Evolutionary conservation across 2,888 invertebrate species (phyloP).

Genomic region (Bedellia somnulentella): DNA sequence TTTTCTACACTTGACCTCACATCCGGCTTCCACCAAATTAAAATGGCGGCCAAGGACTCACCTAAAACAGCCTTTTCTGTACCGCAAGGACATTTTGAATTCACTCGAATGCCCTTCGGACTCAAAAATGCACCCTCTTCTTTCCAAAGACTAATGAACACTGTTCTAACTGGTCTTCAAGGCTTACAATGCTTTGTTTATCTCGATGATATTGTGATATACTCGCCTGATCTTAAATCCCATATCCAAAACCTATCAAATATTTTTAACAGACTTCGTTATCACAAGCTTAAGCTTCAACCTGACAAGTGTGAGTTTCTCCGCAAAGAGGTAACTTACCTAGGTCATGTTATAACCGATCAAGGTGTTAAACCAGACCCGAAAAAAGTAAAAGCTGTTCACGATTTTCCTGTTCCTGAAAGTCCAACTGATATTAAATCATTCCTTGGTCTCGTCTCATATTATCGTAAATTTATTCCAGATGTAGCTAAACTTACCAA

Average conservation of each 20-base stretch:
- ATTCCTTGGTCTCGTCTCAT: constrained; percentile 13
- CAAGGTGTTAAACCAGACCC: too few relatives aligned
- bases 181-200: constrained; percentile 19
- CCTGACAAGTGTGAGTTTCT: constrained; percentile 14
- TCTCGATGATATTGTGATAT: too few relatives aligned
- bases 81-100: constrained; percentile 8
- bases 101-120: constrained; percentile 8
- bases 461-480: constrained; percentile 7
- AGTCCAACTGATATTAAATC: constrained; percentile 12
- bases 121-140: constrained; percentile 9
- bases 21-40: constrained; percentile 21
- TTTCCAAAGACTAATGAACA: constrained; percentile 14
- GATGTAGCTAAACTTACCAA: constrained; percentile 9
- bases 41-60: constrained; percentile 3
- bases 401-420: constrained; percentile 12
- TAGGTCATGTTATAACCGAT: constrained; percentile 2
- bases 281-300: constrained; percentile 11
- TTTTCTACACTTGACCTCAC: constrained; percentile 24
- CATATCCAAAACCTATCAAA: constrained; percentile 7
- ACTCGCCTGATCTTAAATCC: constrained; percentile 11
- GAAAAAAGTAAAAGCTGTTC: constrained; percentile 9
- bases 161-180: constrained; percentile 19
- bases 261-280: constrained; percentile 10
- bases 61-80: constrained; percentile 9
- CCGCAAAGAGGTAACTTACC: constrained; percentile 10